A percentile compares a stretch with the other conserved stretches of the same genome.
Evolutionary conservation across 1,140 invertebrate species (phyloP).

Genomic region (Geopemphigus sp.): DNA sequence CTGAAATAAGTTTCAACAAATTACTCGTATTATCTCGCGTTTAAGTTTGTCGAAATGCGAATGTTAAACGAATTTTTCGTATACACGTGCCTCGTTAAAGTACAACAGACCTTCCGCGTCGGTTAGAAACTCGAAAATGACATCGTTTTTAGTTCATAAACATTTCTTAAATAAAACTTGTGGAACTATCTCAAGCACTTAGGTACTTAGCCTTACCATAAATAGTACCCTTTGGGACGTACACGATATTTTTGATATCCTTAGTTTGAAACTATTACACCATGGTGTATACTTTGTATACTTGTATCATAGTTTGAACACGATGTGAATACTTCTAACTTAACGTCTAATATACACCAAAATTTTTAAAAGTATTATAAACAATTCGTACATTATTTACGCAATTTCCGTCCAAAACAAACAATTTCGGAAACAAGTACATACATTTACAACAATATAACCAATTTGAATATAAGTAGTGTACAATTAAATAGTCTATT

Average conservation of each 20-base stretch:
- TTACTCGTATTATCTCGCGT: too few species aligned
- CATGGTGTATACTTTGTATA: background rate
- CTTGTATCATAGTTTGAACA: background rate
- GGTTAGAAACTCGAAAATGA: background rate
- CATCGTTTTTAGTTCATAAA: background rate
- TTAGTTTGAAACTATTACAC: background rate
- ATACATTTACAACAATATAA: too few species aligned
- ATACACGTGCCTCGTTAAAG: too few species aligned
- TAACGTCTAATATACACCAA: background rate
- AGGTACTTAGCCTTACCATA: background rate
- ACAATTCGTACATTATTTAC: too few species aligned
- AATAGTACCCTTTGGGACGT: background rate
- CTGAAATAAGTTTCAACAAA: too few species aligned
- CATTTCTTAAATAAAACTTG: constrained; percentile 17
- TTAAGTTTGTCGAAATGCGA: too few species aligned
- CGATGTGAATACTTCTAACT: background rate
- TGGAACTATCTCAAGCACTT: background rate
- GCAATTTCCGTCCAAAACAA: too few species aligned
- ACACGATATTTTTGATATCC: background rate
- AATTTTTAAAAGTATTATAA: background rate
- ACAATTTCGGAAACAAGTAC: too few species aligned
- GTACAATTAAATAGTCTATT: too few species aligned
- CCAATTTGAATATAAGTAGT: too few species aligned
- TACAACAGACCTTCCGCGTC: too few species aligned
- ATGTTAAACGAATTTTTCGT: too few species aligned